Base-by-base conservation (phyloP, 2,797 vertebrate species). In the Argyrosomus regius region DNA sequence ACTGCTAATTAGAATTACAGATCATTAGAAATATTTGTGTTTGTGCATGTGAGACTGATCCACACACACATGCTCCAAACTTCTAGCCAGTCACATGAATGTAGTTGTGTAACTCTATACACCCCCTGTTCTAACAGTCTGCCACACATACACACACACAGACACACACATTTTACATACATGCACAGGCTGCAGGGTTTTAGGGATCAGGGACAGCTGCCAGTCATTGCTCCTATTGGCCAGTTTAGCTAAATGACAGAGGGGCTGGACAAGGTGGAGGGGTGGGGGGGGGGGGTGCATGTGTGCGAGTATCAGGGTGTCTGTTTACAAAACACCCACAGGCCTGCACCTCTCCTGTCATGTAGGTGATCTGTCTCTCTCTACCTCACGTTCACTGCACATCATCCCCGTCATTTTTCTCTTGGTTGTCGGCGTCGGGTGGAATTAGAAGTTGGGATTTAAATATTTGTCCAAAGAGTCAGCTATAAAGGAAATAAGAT, bases 291-390 rank as follows among this genome's bases (percentile, higher is more conserved):
- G 46, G 64, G 80, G 71, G 67, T 14, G 24, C 79, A 77, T 78
- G 84, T 80, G 80, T 81, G 82, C 70, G 59, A 83, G 59, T 77
- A 81, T 83, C 87, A 82, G 91, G 69, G 85, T 89, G 88, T 90
- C 78, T 93, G 91, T 94, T 94, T 94, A 94, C 93, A 83, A 92
- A 94, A 93, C 90, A 93, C 41, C 63, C 79, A 80, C 75, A 88
- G 75, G 75, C 64, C 75, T 61, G 45, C 63, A 59, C 65, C 77
- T 83, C 87, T 82, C 4, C 67, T 67, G 86, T 80, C 86, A 89
- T 74, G 81, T 80, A 84, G 84, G 57, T 75, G 82, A 86, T 69
- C 74, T 61, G 7, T 59, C 62, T 43, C 14, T 48, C 65, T 62
- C 57, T 69, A 71, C 20, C 52, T 86, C 84, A 28, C 67, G 62